Base-by-base conservation (phyloP, 2,888 invertebrate species). In the Drosophila mimetica region DNA sequence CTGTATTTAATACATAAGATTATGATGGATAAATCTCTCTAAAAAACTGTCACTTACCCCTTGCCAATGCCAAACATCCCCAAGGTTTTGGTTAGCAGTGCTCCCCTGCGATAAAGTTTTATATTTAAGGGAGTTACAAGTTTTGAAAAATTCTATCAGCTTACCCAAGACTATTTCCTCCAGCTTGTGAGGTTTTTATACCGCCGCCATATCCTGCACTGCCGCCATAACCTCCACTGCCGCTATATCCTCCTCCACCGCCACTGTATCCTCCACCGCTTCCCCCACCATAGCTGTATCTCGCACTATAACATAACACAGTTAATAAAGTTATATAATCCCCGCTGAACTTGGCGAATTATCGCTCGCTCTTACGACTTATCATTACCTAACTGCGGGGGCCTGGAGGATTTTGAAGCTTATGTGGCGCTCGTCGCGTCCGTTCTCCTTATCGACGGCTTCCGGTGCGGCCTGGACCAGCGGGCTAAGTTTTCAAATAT, bases 361-460 rank as follows among this genome's bases (percentile, higher is more conserved):
- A 65, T 77, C 50, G 46, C 18, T 36, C 30, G 55, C 37, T 46
- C 36, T 64, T 63, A 30, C 6, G 44, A 48, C n/a, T 59, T 70
- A 28, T 59, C 74, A 37, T 57, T 79, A 86, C 89, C 77, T 76
- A 52, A 67, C 53, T 32, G 71, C 53, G 7, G 79, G 78, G 14
- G 77, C 69, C 25, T n/a, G 11, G 6, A 46, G 61, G 9, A 70
- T 9, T 6, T 42, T 67, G 48, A 77, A 77, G 37, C 52, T 75
- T 20, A 89, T 46, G 47, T 79, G 75, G 16, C 90, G 90, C 53
- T 86, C 84, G 28, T 74, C 71, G 18, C 90, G 90, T 28, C 77
- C 69, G 16, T 22, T 37, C 44, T 63, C 63, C 44, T 89, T 89
- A 71, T 85, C 89, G 36, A 58, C 70, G 25, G 59, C 78, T 55